Evolutionary conservation across 2,888 invertebrate genomes (phyloP), one percentile per base, ranked within the genome.

Genomic region (Chymomyza fuscimana): DNA sequence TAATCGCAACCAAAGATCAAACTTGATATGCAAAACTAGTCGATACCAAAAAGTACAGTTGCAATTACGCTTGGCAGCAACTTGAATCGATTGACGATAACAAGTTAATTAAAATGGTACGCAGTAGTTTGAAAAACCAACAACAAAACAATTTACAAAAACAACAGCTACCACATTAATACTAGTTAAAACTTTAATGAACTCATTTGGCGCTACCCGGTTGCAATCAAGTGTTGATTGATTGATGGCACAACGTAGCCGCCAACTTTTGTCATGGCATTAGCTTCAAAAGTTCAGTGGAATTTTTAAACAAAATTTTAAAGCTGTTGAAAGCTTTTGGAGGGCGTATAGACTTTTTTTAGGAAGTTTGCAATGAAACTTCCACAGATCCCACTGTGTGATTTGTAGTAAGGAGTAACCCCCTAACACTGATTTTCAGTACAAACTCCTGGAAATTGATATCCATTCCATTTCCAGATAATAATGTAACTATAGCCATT

Each of bases 1-100:
- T 84, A 82, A 84, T 85, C 82, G 81, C 65, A 46, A 73, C 63
- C 72, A 78, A 80, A 82, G 82, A 82, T 82, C 82, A 84, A 83
- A 78, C 22, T 22, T 19, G 54, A 54, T 54, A 54, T 54, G 54
- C 54, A 54, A 51, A 46, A 54, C 40, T 54, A 46, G 40, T 10
- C 16, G 54, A 16, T 22, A 54, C 54, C 7, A 7, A 54, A 54
- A 54, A 54, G 54, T 54, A 54, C 54, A 54, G 54, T 54, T 54
- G 54, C 54, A 54, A 54, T 78, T 82, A 78, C 78, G 78, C 74
- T 74, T 74, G 60, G 19, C 54, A 19, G 22, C 10, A 19, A 54
- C 54, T 46, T 46, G 40, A 46, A 46, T 12, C 40, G 40, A 54
- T 16, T 22, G 54, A 7, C 54, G 54, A 54, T 54, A 19, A 54